A percentile compares a stretch with the other conserved stretches of the same genome.
Evolutionary conservation across 2,888 invertebrate genomes (phyloP).

Genomic region (Sicus ferrugineus): DNA sequence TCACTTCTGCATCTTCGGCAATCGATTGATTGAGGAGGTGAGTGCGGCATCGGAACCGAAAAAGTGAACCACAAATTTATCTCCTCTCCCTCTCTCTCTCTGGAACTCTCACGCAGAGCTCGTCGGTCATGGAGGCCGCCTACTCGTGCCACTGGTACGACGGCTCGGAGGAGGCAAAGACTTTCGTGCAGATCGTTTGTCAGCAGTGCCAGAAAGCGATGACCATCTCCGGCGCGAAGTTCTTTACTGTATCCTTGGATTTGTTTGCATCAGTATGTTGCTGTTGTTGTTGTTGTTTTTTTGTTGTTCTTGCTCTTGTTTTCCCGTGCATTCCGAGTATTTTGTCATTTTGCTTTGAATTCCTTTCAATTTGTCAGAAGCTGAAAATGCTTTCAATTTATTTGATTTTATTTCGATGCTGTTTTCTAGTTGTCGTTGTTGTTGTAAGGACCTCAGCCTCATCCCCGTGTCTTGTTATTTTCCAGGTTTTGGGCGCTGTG

Average conservation of each 20-base stretch:
- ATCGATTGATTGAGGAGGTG: constrained; percentile 86
- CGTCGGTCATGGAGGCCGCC: constrained; percentile 90
- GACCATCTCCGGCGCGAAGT: constrained; percentile 88
- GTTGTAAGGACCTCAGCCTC: not conserved
- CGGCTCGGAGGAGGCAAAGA: constrained; percentile 88
- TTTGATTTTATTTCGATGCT: not conserved
- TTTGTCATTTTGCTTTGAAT: not conserved
- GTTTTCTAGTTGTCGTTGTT: not conserved
- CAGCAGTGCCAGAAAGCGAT: constrained; percentile 90
- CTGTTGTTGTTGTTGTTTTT: constrained; percentile 1
- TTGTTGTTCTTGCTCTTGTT: not conserved
- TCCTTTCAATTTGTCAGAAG: not conserved
- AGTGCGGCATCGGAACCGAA: no score
- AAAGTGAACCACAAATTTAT: constrained; percentile 1
- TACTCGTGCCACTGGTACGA: constrained; percentile 92
- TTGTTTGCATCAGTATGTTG: constrained; percentile 79
- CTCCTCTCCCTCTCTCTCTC: constrained; percentile 7
- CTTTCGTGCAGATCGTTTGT: constrained; percentile 89
- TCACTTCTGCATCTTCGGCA: constrained; percentile 87
- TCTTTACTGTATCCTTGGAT: constrained; percentile 87
- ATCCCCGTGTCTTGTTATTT: not conserved
- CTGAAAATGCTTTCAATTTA: not conserved
- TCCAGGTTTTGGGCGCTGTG: constrained; percentile 84
- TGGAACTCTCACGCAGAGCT: constrained; percentile 71
- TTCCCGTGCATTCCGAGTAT: not conserved